These are phyloP conservation scores for Epinephelus lanceolatus DNA, from an alignment of 2,113 vertebrate genomes.

Conservation along the genomic window DNA sequence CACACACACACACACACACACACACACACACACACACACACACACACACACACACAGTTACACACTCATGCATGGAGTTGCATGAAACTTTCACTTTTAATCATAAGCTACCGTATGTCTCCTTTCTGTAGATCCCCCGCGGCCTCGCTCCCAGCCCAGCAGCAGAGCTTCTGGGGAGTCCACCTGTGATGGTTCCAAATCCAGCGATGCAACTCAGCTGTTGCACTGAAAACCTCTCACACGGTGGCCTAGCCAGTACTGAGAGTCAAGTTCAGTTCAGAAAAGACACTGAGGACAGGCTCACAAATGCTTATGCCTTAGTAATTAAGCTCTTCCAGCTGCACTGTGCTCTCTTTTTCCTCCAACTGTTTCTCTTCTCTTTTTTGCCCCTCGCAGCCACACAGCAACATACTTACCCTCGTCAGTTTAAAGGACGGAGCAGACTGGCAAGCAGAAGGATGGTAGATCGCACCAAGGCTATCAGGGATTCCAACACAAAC, in stretches of 20 bases:
- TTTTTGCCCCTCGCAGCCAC: background rate
- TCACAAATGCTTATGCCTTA: constrained; percentile 72
- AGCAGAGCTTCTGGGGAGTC: constrained; percentile 53
- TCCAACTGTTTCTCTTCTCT: constrained; percentile 18
- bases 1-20: constrained; percentile 2
- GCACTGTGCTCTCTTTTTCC: constrained; percentile 14
- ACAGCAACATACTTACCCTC: constrained; percentile 8
- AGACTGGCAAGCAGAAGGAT: constrained; percentile 53
- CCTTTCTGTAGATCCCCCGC: constrained; percentile 54
- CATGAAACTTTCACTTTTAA: constrained; percentile 71
- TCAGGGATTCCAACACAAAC: constrained; percentile 57
- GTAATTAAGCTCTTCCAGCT: constrained; percentile 75
- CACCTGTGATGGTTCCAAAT: constrained; percentile 64
- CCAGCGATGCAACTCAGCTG: constrained; percentile 43
- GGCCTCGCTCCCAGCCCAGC: constrained; percentile 59
- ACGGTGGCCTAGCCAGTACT: constrained; percentile 59
- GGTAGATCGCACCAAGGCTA: constrained; percentile 34
- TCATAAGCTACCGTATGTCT: constrained; percentile 75
- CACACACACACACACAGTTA: background rate
- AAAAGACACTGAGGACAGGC: constrained; percentile 28
- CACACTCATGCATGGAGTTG: constrained; percentile 8
- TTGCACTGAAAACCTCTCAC: constrained; percentile 32
- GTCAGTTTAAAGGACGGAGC: constrained; percentile 32
- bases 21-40: background rate
- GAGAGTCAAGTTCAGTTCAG: constrained; percentile 34